These are phyloP conservation scores for Myathropa florea DNA, from an alignment of 2,888 invertebrate species.

Conservation along the genomic window DNA sequence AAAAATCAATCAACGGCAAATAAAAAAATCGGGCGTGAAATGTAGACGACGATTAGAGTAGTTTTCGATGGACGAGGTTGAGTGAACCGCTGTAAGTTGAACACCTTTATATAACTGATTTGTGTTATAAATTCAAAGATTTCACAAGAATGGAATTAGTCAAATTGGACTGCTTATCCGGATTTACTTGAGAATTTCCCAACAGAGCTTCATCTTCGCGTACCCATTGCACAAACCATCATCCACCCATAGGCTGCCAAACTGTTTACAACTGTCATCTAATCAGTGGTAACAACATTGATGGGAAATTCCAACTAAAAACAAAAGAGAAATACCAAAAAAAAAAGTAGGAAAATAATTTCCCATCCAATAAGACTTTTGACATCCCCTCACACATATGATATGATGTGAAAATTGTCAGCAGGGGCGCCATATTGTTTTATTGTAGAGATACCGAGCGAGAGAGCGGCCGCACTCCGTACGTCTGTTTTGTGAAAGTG, in stretches of 20 bases:
- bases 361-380: slow-evolving; percentile 47
- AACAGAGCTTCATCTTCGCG: background rate
- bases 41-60: too few species aligned
- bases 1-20: too few species aligned
- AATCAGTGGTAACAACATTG: slow-evolving; percentile 18
- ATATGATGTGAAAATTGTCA: slow-evolving; percentile 64
- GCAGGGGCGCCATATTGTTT: slow-evolving; percentile 68
- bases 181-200: background rate
- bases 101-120: too few species aligned
- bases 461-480: slow-evolving; percentile 66
- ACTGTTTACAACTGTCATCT: slow-evolving; percentile 19
- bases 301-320: background rate
- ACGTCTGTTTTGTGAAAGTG: slow-evolving; percentile 63
- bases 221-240: background rate
- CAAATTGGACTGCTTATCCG: background rate
- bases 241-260: background rate
- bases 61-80: too few species aligned
- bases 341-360: background rate
- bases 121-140: too few species aligned
- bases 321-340: background rate
- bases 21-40: too few species aligned
- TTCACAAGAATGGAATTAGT: too few species aligned
- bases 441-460: slow-evolving; percentile 71
- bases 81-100: too few species aligned
- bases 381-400: slow-evolving; percentile 62